Evolutionary conservation across 2,113 vertebrate species (phyloP).

Genomic region (Cariama cristata): DNA sequence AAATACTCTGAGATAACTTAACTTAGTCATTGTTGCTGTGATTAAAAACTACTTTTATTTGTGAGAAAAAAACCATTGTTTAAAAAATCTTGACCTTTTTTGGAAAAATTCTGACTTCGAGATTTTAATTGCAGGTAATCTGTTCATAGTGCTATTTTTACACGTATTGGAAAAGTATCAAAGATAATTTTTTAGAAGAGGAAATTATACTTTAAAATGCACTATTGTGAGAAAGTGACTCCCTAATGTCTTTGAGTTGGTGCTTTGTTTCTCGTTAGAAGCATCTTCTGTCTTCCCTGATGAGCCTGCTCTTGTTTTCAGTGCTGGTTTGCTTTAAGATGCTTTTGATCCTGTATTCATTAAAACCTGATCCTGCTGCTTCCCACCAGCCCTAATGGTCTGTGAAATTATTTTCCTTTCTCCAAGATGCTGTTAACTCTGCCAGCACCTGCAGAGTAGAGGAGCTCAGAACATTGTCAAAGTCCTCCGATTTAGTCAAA

Average conservation of each 20-base stretch:
- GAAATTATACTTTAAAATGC: constrained; percentile 64
- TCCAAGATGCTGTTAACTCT: constrained; percentile 25
- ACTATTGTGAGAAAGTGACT: constrained; percentile 52
- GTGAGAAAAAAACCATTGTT: background rate
- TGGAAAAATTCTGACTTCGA: constrained; percentile 53
- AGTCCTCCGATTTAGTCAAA: background rate
- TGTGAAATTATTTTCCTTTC: constrained; percentile 33
- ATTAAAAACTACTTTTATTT: background rate
- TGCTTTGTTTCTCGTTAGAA: constrained; percentile 71
- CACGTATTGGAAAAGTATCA: constrained; percentile 56
- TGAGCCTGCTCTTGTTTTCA: constrained; percentile 68
- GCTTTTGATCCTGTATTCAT: constrained; percentile 74
- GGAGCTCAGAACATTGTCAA: background rate
- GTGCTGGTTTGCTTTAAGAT: constrained; percentile 64
- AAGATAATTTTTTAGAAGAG: constrained; percentile 67
- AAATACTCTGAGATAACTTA: background rate
- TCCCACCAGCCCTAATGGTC: constrained; percentile 60
- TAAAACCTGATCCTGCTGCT: constrained; percentile 68
- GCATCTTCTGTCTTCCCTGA: constrained; percentile 51
- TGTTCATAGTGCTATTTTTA: constrained; percentile 67
- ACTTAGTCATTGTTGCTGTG: background rate
- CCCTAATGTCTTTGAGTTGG: constrained; percentile 57
- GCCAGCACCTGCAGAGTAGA: background rate
- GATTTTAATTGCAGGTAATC: constrained; percentile 62
- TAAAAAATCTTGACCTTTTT: background rate